Base-by-base conservation (phyloP, 2,888 invertebrate species). In the Lasioglossum zephyrum region DNA sequence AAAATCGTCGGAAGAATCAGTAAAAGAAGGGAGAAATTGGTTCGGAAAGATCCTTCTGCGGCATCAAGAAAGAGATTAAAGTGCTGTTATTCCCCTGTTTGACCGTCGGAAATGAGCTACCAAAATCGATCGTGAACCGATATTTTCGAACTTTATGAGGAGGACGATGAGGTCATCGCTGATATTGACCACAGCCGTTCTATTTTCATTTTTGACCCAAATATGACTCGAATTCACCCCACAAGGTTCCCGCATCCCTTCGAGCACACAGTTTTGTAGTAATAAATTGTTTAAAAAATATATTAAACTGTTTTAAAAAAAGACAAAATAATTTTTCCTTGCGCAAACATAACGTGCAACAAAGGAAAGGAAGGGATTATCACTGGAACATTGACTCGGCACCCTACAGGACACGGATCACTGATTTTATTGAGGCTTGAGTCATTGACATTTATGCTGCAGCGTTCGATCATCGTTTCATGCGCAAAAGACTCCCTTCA, bases 101-200 rank as follows among this genome's bases (percentile, higher is more conserved):
- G 63, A 81, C 73, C 78, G 78, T 60, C 80, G 80, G 90, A 82
- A 87, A 91, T 81, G 85, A 88, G 85, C 78, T 79, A 13, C 78
- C 75, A 85, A 80, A 89, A 89, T 79, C 78, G 87, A 91, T 89
- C 80, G 79, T 60, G 49, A 73, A 39, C 82, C 79, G 86, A 91
- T 83, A 79, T 63, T 82, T 81, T 74, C 70, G 84, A 82, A 85
- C 80, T 90, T 90, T 88, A 90, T 85, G 90, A 88, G 80, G 57
- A 57, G 22, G 16, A 74, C 81, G 81, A 87, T 86, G 84, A 87
- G 81, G 80, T 88, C 88, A 75, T 77, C 84, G 69, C 73, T 76
- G 80, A 82, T 83, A 87, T 81, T 78, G 89, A 84, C 76, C 78
- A 75, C 36, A 16, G 5, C 36, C 66, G 66, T 18, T 9, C 66